These are phyloP conservation scores for Sitta carolinensis DNA, from an alignment of 2,797 vertebrate species.

Conservation along the genomic window DNA sequence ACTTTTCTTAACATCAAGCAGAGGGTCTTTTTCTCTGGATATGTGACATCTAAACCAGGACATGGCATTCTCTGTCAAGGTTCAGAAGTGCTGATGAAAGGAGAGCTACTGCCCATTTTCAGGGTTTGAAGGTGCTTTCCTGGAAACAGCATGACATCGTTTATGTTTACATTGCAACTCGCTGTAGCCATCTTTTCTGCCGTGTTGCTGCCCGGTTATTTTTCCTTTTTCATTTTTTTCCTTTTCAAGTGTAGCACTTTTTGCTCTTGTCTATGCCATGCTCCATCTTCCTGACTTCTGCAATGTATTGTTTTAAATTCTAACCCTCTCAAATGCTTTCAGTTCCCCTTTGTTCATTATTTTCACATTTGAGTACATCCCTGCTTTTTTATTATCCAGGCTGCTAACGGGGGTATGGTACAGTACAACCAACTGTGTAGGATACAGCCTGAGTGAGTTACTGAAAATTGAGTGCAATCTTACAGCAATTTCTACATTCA, in stretches of 20 bases:
- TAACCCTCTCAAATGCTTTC: background rate
- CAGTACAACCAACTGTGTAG: background rate
- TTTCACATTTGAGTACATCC: background rate
- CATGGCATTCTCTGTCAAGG: background rate
- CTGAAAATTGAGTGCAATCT: background rate
- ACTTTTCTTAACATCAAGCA: background rate
- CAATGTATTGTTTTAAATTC: background rate
- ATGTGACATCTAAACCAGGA: background rate
- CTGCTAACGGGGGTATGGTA: background rate
- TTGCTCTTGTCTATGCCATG: accelerated
- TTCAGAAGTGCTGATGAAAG: background rate
- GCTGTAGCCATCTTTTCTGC: background rate
- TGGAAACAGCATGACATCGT: background rate
- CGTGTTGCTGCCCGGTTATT: background rate
- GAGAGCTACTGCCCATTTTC: background rate
- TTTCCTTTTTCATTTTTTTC: background rate
- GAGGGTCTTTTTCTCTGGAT: background rate
- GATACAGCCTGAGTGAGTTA: background rate
- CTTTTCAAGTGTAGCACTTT: background rate
- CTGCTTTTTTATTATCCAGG: background rate
- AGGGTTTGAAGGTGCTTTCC: background rate
- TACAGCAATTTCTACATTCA: background rate
- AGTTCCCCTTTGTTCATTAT: background rate
- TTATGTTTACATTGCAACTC: background rate
- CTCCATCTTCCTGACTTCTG: background rate